A percentile compares a stretch with the other conserved stretches of the same genome.
phyloP scores from a whole-genome alignment of 35 echinoderm and acorn worm species.

The Patiria miniata region DNA sequence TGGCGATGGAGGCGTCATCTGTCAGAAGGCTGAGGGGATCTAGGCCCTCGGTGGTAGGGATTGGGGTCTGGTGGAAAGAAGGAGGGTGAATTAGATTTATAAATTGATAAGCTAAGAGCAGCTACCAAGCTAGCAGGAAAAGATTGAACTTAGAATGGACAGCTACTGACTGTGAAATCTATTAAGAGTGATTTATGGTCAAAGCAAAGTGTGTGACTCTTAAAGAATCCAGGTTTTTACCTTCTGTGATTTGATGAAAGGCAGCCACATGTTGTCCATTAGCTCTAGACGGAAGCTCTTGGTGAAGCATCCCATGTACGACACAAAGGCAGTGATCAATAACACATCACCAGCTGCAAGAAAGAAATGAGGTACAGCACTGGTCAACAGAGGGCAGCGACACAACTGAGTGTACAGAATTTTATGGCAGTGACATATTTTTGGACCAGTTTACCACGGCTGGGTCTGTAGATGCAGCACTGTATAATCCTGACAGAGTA shows the following conservation, averaged over 20 bases:
- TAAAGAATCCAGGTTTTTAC: slow-evolving; percentile 21
- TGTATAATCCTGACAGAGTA: too few species aligned
- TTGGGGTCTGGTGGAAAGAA: slow-evolving; percentile 55
- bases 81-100: background rate
- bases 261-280: slow-evolving; percentile 92
- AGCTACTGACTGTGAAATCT: too few species aligned
- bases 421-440: too few species aligned
- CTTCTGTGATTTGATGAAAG: slow-evolving; percentile 86
- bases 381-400: too few species aligned
- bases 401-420: too few species aligned
- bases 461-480: too few species aligned
- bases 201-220: too few species aligned
- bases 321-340: slow-evolving; percentile 98
- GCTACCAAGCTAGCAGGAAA: too few species aligned
- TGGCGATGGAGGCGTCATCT: slow-evolving; percentile 89
- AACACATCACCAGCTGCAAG: slow-evolving; percentile 95
- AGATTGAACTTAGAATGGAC: too few species aligned
- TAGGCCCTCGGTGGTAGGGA: slow-evolving; percentile 84
- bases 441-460: too few species aligned
- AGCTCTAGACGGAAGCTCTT: slow-evolving; percentile 86
- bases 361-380: slow-evolving; percentile 12
- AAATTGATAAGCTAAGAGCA: too few species aligned
- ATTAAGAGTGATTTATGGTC: too few species aligned
- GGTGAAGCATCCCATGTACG: slow-evolving; percentile 95
- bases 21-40: slow-evolving; percentile 83